These are phyloP conservation scores for Wasmannia auropunctata DNA, from an alignment of 1,140 invertebrate genomes.

Conservation along the genomic window DNA sequence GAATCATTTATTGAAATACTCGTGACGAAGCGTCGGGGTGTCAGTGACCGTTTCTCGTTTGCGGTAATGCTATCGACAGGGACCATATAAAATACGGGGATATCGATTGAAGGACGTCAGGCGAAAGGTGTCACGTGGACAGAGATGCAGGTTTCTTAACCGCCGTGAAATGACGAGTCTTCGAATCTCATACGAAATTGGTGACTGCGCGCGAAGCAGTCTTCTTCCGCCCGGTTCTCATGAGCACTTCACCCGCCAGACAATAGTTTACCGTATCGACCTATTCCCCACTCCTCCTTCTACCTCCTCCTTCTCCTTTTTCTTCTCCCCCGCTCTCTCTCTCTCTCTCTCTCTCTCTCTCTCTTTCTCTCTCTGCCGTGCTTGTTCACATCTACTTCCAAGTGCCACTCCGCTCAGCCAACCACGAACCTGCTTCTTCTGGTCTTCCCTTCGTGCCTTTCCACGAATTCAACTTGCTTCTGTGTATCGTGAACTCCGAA, in stretches of 20 bases:
- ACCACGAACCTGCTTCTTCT: slow-evolving; percentile 75
- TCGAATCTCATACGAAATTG: slow-evolving; percentile 54
- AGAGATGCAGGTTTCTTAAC: slow-evolving; percentile 27
- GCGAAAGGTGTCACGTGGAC: slow-evolving; percentile 15
- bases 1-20: slow-evolving; percentile 6
- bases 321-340: slow-evolving; percentile 24
- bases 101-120: slow-evolving; percentile 57
- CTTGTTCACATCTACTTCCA: slow-evolving; percentile 70
- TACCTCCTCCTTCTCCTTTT: slow-evolving; percentile 37
- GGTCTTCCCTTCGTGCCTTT: slow-evolving; percentile 76
- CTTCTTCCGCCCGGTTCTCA: slow-evolving; percentile 77
- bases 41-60: not conserved
- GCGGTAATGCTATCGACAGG: not conserved
- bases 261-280: slow-evolving; percentile 83
- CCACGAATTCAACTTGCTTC: slow-evolving; percentile 74
- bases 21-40: not conserved
- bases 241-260: slow-evolving; percentile 80
- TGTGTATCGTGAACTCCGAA: slow-evolving; percentile 76
- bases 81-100: not conserved
- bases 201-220: slow-evolving; percentile 70
- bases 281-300: slow-evolving; percentile 68
- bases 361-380: not conserved
- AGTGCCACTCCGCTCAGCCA: slow-evolving; percentile 63
- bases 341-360: slow-evolving; percentile 28
- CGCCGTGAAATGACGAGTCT: slow-evolving; percentile 53